Evolutionary conservation across 2,797 vertebrate genomes (phyloP).

Genomic region (Sebastes nivosus): DNA sequence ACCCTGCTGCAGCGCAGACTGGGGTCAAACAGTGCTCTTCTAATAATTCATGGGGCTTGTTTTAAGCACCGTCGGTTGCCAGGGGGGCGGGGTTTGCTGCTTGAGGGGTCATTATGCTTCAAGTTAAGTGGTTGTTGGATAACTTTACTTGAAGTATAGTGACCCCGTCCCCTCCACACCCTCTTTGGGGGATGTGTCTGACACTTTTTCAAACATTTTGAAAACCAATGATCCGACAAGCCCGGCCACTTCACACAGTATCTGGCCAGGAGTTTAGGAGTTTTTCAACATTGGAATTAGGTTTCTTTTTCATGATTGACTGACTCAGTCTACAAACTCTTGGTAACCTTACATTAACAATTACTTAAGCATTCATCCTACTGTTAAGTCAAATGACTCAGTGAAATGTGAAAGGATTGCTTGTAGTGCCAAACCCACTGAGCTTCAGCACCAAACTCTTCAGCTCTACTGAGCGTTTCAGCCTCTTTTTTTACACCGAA

Average conservation of each 20-base stretch:
- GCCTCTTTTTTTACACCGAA: too few species aligned
- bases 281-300: not conserved
- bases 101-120: not conserved
- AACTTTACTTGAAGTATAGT: not conserved
- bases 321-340: not conserved
- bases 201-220: not conserved
- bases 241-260: not conserved
- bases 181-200: not conserved
- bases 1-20: constrained; percentile 11
- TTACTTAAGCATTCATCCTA: not conserved
- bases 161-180: too few species aligned
- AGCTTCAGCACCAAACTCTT: not conserved
- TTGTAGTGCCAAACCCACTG: not conserved
- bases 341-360: not conserved
- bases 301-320: not conserved
- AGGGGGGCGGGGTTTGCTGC: not conserved
- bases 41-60: constrained; percentile 1
- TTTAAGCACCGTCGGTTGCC: not conserved
- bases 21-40: constrained; percentile 20
- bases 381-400: not conserved
- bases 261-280: not conserved
- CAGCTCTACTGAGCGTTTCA: not conserved
- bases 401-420: not conserved
- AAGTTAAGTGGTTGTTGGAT: not conserved
- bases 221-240: not conserved